Conservation (phyloP, 2,797 vertebrate genomes). For the Alosa sapidissima region DNA sequence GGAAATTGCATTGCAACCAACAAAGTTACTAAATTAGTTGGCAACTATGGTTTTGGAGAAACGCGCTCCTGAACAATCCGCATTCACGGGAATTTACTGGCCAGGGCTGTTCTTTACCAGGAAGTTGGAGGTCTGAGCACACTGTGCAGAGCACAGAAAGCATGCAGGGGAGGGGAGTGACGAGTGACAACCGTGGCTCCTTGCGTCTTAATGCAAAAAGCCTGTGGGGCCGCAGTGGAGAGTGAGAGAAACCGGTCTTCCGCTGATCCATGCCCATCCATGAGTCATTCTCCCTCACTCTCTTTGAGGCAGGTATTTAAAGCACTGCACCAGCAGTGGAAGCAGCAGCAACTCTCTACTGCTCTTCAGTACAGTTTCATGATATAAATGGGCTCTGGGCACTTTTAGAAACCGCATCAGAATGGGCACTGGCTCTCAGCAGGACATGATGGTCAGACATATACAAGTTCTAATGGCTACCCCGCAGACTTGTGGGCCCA, state of each 20-base stretch:
- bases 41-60: too few species aligned
- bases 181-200: not conserved
- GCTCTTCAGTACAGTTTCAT: not conserved
- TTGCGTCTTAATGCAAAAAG: not conserved
- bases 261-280: not conserved
- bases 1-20: too few species aligned
- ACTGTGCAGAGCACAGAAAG: not conserved
- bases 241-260: not conserved
- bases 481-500: not conserved
- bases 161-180: not conserved
- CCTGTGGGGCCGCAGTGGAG: not conserved
- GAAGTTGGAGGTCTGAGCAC: not conserved
- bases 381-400: not conserved
- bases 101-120: not conserved
- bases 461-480: not conserved
- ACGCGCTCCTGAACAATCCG: not conserved
- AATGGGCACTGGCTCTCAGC: not conserved
- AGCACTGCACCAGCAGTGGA: not conserved
- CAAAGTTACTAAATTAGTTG: too few species aligned
- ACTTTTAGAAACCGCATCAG: not conserved
- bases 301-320: not conserved
- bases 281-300: not conserved
- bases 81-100: not conserved
- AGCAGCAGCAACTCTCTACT: not conserved
- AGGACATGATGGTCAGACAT: not conserved